phyloP scores from a whole-genome alignment of 2,113 vertebrate genomes.

The Spermophilus dauricus region DNA sequence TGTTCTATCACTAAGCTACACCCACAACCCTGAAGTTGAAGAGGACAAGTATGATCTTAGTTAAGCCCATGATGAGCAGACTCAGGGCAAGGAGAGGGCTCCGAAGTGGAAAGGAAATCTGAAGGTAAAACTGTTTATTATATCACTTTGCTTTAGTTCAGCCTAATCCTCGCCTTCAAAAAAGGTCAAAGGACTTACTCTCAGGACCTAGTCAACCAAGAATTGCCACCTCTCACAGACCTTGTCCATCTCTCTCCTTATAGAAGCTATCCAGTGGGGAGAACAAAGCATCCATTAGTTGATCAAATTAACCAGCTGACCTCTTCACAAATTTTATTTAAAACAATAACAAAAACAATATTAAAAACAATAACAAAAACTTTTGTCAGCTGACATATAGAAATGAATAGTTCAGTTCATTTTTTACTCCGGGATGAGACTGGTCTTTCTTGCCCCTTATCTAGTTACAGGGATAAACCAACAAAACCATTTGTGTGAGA shows the following conservation, averaged over 20 bases:
- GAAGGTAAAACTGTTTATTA: background rate
- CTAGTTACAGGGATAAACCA: background rate
- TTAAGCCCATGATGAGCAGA: background rate
- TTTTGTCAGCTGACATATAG: background rate
- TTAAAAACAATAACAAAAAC: background rate
- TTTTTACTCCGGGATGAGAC: background rate
- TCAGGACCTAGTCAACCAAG: background rate
- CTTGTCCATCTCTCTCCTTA: too few relatives aligned
- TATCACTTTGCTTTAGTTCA: conserved; percentile 11
- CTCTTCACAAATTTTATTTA: background rate
- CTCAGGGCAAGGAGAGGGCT: background rate
- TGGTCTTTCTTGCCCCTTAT: background rate
- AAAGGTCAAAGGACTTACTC: background rate
- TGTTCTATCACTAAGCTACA: background rate
- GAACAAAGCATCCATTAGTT: background rate
- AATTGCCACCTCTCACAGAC: background rate
- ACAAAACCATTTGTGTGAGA: conserved; percentile 16
- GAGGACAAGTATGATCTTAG: background rate
- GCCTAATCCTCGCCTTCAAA: background rate
- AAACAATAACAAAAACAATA: background rate
- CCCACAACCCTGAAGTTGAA: too few relatives aligned
- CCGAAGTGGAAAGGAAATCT: background rate
- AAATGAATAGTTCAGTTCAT: background rate
- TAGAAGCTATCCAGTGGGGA: too few relatives aligned
- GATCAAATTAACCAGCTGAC: background rate